phyloP scores from a whole-genome alignment of 2,113 vertebrate species.

The Actenoides hombroni region DNA sequence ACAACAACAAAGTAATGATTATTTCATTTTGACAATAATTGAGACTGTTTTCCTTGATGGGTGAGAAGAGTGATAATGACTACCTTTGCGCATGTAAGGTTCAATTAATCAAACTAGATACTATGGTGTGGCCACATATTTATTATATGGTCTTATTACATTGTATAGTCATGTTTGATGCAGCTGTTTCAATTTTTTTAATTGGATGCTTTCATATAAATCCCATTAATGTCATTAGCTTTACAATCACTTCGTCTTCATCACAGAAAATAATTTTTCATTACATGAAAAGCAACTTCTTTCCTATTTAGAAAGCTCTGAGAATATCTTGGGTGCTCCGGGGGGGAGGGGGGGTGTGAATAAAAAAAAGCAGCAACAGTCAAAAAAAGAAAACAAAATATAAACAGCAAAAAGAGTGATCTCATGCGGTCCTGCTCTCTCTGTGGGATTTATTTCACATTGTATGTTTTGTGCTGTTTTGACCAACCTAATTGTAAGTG shows the following conservation, averaged over 20 bases:
- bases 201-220: constrained; percentile 33
- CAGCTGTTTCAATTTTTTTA: background rate
- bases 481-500: background rate
- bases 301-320: background rate
- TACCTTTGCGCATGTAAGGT: background rate
- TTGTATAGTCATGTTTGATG: background rate
- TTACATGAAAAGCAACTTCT: background rate
- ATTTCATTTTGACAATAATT: constrained; percentile 18
- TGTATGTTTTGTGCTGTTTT: background rate
- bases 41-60: background rate
- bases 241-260: background rate
- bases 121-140: background rate
- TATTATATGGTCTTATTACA: constrained; percentile 21
- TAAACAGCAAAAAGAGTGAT: background rate
- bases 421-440: accelerated
- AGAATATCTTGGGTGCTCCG: background rate
- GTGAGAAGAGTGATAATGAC: constrained; percentile 5
- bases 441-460: background rate
- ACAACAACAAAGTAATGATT: background rate
- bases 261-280: background rate
- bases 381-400: background rate
- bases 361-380: background rate
- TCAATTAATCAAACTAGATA: constrained; percentile 41
- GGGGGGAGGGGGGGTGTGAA: too few species aligned
- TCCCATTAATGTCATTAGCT: background rate